Conservation (phyloP, 2,797 vertebrate species). For the Dermochelys coriacea region DNA sequence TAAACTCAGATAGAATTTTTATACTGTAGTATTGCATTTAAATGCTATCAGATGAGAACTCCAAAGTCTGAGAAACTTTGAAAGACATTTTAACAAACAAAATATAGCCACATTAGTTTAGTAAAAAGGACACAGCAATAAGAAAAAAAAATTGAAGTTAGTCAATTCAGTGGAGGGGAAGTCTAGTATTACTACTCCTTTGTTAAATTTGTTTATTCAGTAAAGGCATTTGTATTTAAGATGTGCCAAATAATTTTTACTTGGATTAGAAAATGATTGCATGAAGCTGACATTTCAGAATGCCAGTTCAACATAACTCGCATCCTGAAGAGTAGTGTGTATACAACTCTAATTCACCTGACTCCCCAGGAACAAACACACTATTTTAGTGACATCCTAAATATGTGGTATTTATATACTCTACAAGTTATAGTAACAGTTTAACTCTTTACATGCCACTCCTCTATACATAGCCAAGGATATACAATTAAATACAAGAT, state of each 20-base stretch:
- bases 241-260: neutral
- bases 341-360: neutral
- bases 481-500: neutral
- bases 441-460: neutral
- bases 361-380: neutral
- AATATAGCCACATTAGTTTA: neutral
- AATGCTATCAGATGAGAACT: neutral
- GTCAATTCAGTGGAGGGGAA: neutral
- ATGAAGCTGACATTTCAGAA: neutral
- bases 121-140: neutral
- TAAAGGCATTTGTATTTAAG: neutral
- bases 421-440: neutral
- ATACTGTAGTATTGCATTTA: neutral
- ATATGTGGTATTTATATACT: no score
- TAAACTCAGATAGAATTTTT: neutral
- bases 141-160: neutral
- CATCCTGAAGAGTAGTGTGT: rapidly evolving
- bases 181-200: neutral
- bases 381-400: no score
- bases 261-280: neutral
- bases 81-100: neutral
- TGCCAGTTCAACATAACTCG: neutral
- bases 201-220: neutral
- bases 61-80: neutral
- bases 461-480: neutral